phyloP scores from a whole-genome alignment of 2,888 invertebrate species.

The Trisateles emortualis region DNA sequence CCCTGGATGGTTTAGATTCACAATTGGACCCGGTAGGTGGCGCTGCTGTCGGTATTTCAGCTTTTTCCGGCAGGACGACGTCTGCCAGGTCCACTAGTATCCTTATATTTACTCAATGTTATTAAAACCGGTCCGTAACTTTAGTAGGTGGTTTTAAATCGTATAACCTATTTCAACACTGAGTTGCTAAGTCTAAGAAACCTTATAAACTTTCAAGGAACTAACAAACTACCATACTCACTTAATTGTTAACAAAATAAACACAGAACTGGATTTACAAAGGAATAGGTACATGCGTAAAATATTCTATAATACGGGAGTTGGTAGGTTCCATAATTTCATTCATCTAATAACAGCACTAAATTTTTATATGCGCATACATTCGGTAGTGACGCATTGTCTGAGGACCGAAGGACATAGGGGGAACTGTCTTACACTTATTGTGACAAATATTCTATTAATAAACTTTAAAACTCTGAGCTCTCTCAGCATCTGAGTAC shows the following conservation, averaged over 20 bases:
- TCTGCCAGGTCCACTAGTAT: too few species aligned
- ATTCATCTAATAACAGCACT: slow-evolving; percentile 70
- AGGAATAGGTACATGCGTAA: slow-evolving; percentile 44
- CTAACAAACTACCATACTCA: slow-evolving; percentile 9
- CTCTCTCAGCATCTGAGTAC: too few species aligned
- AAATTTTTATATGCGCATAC: slow-evolving; percentile 77
- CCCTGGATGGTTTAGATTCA: too few species aligned
- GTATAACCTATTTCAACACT: not conserved
- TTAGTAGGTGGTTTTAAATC: not conserved
- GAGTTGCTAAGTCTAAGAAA: not conserved
- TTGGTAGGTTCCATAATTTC: slow-evolving; percentile 63
- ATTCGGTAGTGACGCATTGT: slow-evolving; percentile 64
- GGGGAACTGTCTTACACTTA: slow-evolving; percentile 8
- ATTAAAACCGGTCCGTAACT: too few species aligned
- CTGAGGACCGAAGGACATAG: slow-evolving; percentile 42
- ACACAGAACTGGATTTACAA: slow-evolving; percentile 41
- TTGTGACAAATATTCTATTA: too few species aligned
- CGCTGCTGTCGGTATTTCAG: too few species aligned
- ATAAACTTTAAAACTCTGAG: too few species aligned
- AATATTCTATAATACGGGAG: slow-evolving; percentile 42
- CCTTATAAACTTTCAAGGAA: slow-evolving; percentile 1
- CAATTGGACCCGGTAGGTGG: too few species aligned
- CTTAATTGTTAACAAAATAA: slow-evolving; percentile 35
- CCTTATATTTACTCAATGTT: too few species aligned
- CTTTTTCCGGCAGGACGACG: too few species aligned